Evolutionary conservation across 2,113 vertebrate species (phyloP).

Genomic region (Sus scrofa): T2T-Sscrofa CM000830.6:78014501-78015000

Average conservation of each 20-base stretch:
- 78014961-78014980: not conserved
- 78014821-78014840: not conserved
- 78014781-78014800: not conserved
- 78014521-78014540: not conserved
- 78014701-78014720: not conserved
- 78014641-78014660: not conserved
- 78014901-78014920: not conserved
- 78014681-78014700: not conserved
- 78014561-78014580: constrained; percentile 17
- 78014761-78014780: not conserved
- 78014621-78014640: not conserved
- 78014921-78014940: not conserved
- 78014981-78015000: constrained; percentile 1
- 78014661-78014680: not conserved
- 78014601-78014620: not conserved
- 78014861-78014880: not conserved
- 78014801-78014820: not conserved
- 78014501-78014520: not conserved
- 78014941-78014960: not conserved
- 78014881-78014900: not conserved
- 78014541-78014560: not conserved
- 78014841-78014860: not conserved
- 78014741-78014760: not conserved
- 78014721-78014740: not conserved
- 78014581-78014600: not conserved